Evolutionary conservation across 2,888 invertebrate genomes (phyloP).

Genomic region (Eristalis pertinax): DNA sequence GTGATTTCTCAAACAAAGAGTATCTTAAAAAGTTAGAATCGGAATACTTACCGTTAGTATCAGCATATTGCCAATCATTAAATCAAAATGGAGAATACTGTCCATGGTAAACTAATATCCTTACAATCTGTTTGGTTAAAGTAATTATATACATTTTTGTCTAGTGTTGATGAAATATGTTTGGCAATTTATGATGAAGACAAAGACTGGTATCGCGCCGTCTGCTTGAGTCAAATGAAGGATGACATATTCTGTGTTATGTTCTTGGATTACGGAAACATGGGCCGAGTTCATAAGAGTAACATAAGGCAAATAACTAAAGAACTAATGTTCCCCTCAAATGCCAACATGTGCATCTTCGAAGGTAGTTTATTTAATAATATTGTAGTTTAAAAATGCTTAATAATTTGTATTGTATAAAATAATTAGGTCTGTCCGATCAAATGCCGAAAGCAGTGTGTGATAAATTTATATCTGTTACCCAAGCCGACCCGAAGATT

Average conservation of each 20-base stretch:
- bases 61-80: conserved; percentile 67
- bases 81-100: conserved; percentile 61
- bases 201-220: conserved; percentile 75
- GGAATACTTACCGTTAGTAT: conserved; percentile 57
- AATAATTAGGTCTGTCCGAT: conserved; percentile 38
- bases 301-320: conserved; percentile 73
- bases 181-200: conserved; percentile 73
- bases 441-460: conserved; percentile 36
- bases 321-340: conserved; percentile 74
- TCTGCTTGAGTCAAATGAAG: conserved; percentile 68
- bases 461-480: conserved; percentile 49
- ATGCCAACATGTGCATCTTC: conserved; percentile 73
- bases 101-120: conserved; percentile 68
- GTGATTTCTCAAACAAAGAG: conserved; percentile 63
- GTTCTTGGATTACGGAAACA: conserved; percentile 75
- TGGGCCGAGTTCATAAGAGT: conserved; percentile 69
- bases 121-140: neutral
- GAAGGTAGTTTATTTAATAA: conserved; percentile 62
- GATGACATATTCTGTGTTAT: conserved; percentile 72
- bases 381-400: neutral
- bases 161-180: conserved; percentile 74
- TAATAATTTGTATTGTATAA: neutral
- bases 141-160: neutral
- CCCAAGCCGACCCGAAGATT: conserved; percentile 45
- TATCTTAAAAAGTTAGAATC: conserved; percentile 65